These are phyloP conservation scores for Nibea albiflora DNA, from an alignment of 2,113 vertebrate species.

Conservation along the genomic window DNA sequence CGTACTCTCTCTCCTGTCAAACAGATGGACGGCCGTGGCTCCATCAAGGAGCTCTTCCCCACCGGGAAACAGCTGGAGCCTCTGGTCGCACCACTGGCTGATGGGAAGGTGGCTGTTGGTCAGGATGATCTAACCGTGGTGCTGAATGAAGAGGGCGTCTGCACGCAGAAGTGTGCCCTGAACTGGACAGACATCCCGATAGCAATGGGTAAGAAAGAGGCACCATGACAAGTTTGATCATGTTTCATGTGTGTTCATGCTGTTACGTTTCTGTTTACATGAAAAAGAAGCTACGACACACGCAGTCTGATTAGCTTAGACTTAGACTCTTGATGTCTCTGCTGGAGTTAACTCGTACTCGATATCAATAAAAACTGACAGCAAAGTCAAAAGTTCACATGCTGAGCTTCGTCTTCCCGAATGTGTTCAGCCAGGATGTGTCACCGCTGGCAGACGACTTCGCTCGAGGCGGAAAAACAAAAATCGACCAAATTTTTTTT, in stretches of 20 bases:
- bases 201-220: slow-evolving; percentile 91
- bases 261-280: not conserved
- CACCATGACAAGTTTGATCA: no score
- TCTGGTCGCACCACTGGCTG: slow-evolving; percentile 93
- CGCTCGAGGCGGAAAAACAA: not conserved
- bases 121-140: slow-evolving; percentile 98
- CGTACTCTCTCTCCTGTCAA: not conserved
- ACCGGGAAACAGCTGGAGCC: slow-evolving; percentile 98
- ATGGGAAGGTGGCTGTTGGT: slow-evolving; percentile 97
- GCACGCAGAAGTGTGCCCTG: slow-evolving; percentile 97
- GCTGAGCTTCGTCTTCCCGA: slow-evolving; percentile 9
- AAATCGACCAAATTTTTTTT: not conserved
- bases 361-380: slow-evolving; percentile 28
- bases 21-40: slow-evolving; percentile 96
- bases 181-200: slow-evolving; percentile 99
- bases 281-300: not conserved
- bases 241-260: no score
- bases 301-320: not conserved
- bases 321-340: slow-evolving; percentile 6
- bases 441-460: slow-evolving; percentile 2
- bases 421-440: slow-evolving; percentile 13
- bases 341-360: not conserved
- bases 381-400: slow-evolving; percentile 37
- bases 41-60: slow-evolving; percentile 97
- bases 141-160: slow-evolving; percentile 94